Base-by-base conservation (phyloP, 2,888 invertebrate genomes). In the Plagodis pulveraria region DNA sequence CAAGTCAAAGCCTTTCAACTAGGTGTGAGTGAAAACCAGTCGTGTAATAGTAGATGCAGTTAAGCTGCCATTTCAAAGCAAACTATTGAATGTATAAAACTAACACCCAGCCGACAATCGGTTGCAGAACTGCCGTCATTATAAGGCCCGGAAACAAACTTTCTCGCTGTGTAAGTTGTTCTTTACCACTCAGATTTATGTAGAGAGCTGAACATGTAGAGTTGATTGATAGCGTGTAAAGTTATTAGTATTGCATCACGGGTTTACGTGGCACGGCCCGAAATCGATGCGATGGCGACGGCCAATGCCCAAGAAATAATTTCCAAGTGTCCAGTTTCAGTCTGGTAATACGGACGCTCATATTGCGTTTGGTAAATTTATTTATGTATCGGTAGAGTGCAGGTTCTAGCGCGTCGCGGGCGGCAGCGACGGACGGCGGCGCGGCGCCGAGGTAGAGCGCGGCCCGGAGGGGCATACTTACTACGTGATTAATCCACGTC, bases 291-390 rank as follows among this genome's bases (percentile, higher is more conserved):
- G 84, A 85, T 87, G 87, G 89, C 87, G 88, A 84, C 83, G 73
- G 72, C 71, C 74, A 74, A 59, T 66, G 83, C 74, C 76, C 79
- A 84, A 87, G 89, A 90, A 90, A 89, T 84, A 84, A 84, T 87
- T 88, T 87, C 82, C 84, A 85, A 89, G 91, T 90, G 87, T 92
- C 91, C 90, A 89, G 89, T 91, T 91, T 89, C 90, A 89, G 91
- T 89, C 87, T 89, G 89, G 88, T 88, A 89, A 90, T 82, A 75
- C 80, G 83, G 84, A 78, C 83, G 82, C 78, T 85, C 85, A 82
- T 85, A 82, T 82, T 87, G 89, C 87, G 83, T 86, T 84, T 83
- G 82, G 82, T 90, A 90, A 89, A 90, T 91, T 90, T 91, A 90
- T 91, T 90, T 89, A 89, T 89, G 89, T 91, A 85, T 89, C 83